Evolutionary conservation across 2,888 invertebrate genomes (phyloP), one percentile per base, ranked within the genome.

Genomic region (Theodoxus fluviatilis): DNA sequence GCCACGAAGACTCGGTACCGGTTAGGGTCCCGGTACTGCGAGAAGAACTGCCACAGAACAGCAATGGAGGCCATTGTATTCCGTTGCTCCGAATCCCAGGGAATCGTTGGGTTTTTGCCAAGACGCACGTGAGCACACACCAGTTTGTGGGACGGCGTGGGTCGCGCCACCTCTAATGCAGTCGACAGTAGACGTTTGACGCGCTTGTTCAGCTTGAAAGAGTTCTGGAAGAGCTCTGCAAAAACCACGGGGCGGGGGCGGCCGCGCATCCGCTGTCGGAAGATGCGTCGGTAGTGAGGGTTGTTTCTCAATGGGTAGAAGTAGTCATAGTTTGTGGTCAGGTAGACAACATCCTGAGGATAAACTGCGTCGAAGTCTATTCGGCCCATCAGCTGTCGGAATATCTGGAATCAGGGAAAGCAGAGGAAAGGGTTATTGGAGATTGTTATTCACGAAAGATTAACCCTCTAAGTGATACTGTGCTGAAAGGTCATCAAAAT

Each of bases 301-400:
- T 77, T 77, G 25, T 64, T 47, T 52, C 73, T 77, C 22, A 77
- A 66, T 22, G 72, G 68, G 40, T 76, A 74, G 38, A 73, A 75
- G n/a, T 76, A 75, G 55, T 74, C 75, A 59, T 77, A 77, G 64
- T 77, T 77, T 15, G 77, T 75, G 12, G 74, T 75, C 0, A 77
- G 68, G 55, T 76, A 76, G 9, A 77, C 71, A 0, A 75, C 74
- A 67, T 77, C 75, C 38, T 75, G 73, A 0, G 72, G 72, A 49
- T 75, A 77, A 12, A 72, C 67, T 9, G 69, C 71, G 28, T 75
- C 64, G 49, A 77, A 74, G 69, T 77, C 70, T 18, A 77, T 72
- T 12, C 40, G 35, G 40, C 63, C 70, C 70, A 75, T 72, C 38
- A 74, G 66, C 61, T 76, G 67, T 15, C 66, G 28, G n/a, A n/a